Evolutionary conservation across 2,113 vertebrate species (phyloP).

Genomic region (Scophthalmus maximus): DNA sequence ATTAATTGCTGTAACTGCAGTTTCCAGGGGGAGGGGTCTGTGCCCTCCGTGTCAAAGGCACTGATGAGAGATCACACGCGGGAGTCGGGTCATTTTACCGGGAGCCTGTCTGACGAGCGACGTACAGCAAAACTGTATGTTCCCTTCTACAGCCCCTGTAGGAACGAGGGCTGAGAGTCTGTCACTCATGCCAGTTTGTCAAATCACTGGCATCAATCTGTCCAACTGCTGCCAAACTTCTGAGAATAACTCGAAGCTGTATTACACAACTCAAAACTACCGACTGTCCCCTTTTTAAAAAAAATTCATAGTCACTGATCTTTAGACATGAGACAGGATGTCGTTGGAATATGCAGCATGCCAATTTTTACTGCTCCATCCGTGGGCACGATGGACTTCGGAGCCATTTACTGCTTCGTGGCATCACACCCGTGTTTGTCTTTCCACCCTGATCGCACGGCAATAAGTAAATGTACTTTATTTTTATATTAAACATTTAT

Average conservation of each 20-base stretch:
- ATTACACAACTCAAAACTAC: too few relatives aligned
- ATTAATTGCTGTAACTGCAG: neutral
- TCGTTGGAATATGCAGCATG: neutral
- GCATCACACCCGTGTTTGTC: slow-evolving; percentile 37
- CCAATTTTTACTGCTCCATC: neutral
- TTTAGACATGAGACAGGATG: neutral
- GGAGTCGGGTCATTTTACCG: slow-evolving; percentile 10
- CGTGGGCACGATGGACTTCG: slow-evolving; percentile 36
- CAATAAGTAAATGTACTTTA: neutral
- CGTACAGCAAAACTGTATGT: too few relatives aligned
- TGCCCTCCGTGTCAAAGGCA: slow-evolving; percentile 2
- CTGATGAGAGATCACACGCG: neutral
- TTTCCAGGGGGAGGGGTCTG: slow-evolving; percentile 8
- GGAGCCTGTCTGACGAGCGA: neutral
- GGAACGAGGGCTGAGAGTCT: too few relatives aligned
- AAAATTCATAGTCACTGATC: neutral
- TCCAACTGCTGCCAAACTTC: neutral
- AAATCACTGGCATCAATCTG: neutral
- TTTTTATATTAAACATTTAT: neutral
- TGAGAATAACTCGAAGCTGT: neutral
- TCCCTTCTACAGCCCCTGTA: neutral
- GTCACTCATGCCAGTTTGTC: neutral
- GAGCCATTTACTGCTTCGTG: slow-evolving; percentile 34
- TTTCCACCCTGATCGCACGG: slow-evolving; percentile 14
- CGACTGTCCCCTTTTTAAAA: neutral